Percentiles rank a stretch among this genome's conserved stretches.
Conservation (phyloP, 2,797 vertebrate species). For the Craterocephalus amniculus region DNA sequence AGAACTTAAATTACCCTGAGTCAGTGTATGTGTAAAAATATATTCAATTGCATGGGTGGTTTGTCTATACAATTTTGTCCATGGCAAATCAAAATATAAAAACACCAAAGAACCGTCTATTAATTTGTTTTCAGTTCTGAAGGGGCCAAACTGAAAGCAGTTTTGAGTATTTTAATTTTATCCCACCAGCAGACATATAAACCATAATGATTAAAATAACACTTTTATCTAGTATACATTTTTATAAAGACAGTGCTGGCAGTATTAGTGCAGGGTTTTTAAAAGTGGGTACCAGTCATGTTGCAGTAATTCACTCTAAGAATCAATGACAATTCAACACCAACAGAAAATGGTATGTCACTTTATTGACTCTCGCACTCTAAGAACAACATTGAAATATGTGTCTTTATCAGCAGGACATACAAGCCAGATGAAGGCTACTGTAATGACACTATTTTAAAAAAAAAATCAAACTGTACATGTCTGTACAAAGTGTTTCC, state of each 20-base stretch:
- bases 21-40: not conserved
- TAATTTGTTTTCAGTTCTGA: too few relatives aligned
- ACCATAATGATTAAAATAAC: not conserved
- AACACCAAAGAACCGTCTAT: too few relatives aligned
- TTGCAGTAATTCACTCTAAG: not conserved
- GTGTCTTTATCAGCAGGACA: slow-evolving; percentile 30
- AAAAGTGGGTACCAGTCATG: not conserved
- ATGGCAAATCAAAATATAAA: too few relatives aligned
- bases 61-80: not conserved
- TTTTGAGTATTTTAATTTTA: too few relatives aligned
- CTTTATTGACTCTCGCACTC: slow-evolving; percentile 67
- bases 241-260: not conserved
- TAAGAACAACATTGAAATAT: slow-evolving; percentile 47
- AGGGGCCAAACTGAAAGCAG: too few relatives aligned
- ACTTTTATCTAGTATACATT: not conserved
- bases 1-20: not conserved
- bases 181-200: too few relatives aligned
- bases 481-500: slow-evolving; percentile 55
- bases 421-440: slow-evolving; percentile 41
- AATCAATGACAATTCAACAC: slow-evolving; percentile 17
- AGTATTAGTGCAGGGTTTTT: not conserved
- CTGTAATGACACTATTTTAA: slow-evolving; percentile 41
- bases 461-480: slow-evolving; percentile 46
- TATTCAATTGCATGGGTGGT: not conserved
- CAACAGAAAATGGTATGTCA: slow-evolving; percentile 33